phyloP scores from a whole-genome alignment of 2,888 invertebrate genomes.

The Elmis aenea region DNA sequence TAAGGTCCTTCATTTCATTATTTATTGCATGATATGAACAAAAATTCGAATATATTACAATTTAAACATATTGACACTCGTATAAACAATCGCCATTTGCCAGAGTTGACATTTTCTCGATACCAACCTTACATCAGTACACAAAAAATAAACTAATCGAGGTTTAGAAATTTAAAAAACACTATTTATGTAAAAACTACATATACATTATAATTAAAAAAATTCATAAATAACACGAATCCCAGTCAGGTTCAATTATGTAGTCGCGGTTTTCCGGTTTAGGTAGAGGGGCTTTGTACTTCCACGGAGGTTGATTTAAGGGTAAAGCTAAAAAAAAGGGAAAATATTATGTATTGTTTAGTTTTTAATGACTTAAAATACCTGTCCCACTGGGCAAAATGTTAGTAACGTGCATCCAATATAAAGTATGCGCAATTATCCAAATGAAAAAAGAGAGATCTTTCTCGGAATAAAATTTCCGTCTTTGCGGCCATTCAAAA shows the following conservation, averaged over 20 bases:
- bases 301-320: constrained; percentile 36
- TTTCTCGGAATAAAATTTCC: constrained; percentile 26
- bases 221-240: constrained; percentile 25
- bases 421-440: constrained; percentile 35
- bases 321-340: constrained; percentile 29
- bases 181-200: no score
- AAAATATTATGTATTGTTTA: constrained; percentile 2
- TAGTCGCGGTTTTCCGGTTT: constrained; percentile 38
- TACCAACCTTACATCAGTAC: no score
- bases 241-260: constrained; percentile 44
- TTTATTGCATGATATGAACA: constrained; percentile 30
- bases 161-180: no score
- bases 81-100: constrained; percentile 14
- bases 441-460: constrained; percentile 31
- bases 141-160: no score
- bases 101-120: constrained; percentile 5
- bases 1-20: constrained; percentile 48
- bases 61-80: constrained; percentile 1
- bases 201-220: constrained; percentile 15
- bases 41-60: constrained; percentile 14
- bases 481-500: constrained; percentile 29
- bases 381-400: constrained; percentile 37
- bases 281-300: constrained; percentile 30
- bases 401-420: constrained; percentile 33
- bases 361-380: constrained; percentile 9